Evolutionary conservation across 2,888 invertebrate species (phyloP).

Genomic region (Chalcis sispes): DNA sequence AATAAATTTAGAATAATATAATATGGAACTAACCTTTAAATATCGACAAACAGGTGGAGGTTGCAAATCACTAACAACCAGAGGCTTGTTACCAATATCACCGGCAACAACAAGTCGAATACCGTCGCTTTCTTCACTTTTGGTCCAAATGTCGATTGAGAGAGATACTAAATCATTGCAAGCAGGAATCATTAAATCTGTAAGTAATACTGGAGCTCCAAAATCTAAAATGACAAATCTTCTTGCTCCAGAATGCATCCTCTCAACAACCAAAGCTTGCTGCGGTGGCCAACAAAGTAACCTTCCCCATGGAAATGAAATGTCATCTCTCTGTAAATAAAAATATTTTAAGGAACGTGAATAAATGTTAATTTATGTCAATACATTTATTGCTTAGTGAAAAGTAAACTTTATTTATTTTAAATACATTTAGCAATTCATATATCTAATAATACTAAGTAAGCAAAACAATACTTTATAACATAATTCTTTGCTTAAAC

Average conservation of each 20-base stretch:
- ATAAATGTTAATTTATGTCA: no score
- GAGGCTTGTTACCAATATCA: slow-evolving; percentile 91
- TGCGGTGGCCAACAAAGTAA: slow-evolving; percentile 88
- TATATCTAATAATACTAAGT: no score
- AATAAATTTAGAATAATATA: background rate
- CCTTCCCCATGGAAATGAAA: slow-evolving; percentile 84
- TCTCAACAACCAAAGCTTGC: slow-evolving; percentile 91
- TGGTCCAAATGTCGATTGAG: slow-evolving; percentile 93
- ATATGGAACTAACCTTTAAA: slow-evolving; percentile 82
- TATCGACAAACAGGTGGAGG: slow-evolving; percentile 93
- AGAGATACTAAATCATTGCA: slow-evolving; percentile 90
- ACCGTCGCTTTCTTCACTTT: slow-evolving; percentile 90
- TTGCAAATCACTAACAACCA: slow-evolving; percentile 92
- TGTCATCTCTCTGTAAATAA: slow-evolving; percentile 69
- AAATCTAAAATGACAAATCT: slow-evolving; percentile 95
- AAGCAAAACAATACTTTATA: background rate
- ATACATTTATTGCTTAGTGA: no score
- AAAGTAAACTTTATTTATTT: no score
- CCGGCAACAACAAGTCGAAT: slow-evolving; percentile 89
- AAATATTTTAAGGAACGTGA: background rate
- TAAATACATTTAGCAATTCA: no score
- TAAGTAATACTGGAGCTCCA: slow-evolving; percentile 89
- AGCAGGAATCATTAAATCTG: slow-evolving; percentile 89
- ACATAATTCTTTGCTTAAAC: background rate
- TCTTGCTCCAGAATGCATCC: slow-evolving; percentile 96